These are phyloP conservation scores for Zelostemma sp. DNA, from an alignment of 1,140 invertebrate genomes.

Conservation along the genomic window DNA sequence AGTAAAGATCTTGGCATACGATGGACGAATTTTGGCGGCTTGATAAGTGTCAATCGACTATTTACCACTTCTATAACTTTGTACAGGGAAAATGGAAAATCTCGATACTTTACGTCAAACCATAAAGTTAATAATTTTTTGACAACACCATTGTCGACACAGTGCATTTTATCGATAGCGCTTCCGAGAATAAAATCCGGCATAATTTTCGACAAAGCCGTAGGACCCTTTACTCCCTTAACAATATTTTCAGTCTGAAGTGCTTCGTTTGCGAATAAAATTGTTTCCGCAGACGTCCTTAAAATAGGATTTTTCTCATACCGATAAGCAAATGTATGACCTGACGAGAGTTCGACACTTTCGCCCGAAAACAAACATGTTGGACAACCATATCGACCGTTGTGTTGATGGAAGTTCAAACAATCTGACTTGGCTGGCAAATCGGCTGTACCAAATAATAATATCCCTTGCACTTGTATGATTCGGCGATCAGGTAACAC, in stretches of 20 bases:
- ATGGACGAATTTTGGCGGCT: constrained; percentile 40
- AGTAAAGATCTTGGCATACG: constrained; percentile 33
- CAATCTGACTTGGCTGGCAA: constrained; percentile 20
- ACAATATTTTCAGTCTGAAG: constrained; percentile 9
- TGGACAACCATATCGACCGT: constrained; percentile 28
- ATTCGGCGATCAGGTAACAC: constrained; percentile 8
- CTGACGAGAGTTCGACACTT: too few relatives aligned
- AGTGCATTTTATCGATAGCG: constrained; percentile 24
- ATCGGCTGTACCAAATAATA: constrained; percentile 10
- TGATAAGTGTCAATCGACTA: neutral
- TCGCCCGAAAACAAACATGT: constrained; percentile 10
- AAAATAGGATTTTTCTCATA: constrained; percentile 11
- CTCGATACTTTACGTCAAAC: constrained; percentile 11
- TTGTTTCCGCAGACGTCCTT: neutral
- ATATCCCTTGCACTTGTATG: constrained; percentile 9
- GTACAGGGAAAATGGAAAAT: neutral
- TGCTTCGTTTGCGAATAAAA: neutral
- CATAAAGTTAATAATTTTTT: constrained; percentile 19
- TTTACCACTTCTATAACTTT: neutral
- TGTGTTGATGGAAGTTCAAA: constrained; percentile 25
- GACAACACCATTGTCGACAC: constrained; percentile 24
- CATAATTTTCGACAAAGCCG: constrained; percentile 13
- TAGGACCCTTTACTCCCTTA: constrained; percentile 20
- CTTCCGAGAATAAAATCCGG: constrained; percentile 20
- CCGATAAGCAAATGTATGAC: constrained; percentile 12